Evolutionary conservation across 2,113 vertebrate genomes (phyloP).

Genomic region (Tragelaphus scriptus): DNA sequence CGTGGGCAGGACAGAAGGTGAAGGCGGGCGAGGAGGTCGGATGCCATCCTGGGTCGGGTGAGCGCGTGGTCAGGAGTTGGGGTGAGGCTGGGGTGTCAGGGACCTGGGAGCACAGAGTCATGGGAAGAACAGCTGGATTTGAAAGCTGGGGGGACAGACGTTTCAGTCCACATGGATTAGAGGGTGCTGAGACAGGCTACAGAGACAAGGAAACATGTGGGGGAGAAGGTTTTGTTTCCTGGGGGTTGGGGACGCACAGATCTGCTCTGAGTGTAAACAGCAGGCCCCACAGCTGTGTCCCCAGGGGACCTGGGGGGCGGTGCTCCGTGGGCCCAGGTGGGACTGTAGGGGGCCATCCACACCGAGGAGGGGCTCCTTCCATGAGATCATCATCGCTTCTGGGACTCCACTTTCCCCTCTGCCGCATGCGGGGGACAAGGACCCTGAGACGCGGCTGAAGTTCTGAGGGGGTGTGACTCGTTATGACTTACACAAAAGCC

Average conservation of each 20-base stretch:
- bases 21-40: rapidly evolving
- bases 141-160: background rate
- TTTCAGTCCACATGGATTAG: too few species aligned
- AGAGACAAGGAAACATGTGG: rapidly evolving
- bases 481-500: background rate
- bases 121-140: rapidly evolving
- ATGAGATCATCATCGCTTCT: rapidly evolving
- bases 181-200: background rate
- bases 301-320: rapidly evolving
- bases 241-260: rapidly evolving
- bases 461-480: rapidly evolving
- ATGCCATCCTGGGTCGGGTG: rapidly evolving
- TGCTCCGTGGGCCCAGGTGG: rapidly evolving
- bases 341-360: rapidly evolving
- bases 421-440: rapidly evolving
- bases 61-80: rapidly evolving
- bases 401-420: too few species aligned
- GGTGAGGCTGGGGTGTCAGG: rapidly evolving
- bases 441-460: rapidly evolving
- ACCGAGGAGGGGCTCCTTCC: rapidly evolving
- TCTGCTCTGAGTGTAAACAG: rapidly evolving
- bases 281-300: background rate
- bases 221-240: rapidly evolving
- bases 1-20: rapidly evolving
- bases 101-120: too few species aligned